Conservation (phyloP, 1,140 invertebrate genomes). For the Drosophila tani region DNA sequence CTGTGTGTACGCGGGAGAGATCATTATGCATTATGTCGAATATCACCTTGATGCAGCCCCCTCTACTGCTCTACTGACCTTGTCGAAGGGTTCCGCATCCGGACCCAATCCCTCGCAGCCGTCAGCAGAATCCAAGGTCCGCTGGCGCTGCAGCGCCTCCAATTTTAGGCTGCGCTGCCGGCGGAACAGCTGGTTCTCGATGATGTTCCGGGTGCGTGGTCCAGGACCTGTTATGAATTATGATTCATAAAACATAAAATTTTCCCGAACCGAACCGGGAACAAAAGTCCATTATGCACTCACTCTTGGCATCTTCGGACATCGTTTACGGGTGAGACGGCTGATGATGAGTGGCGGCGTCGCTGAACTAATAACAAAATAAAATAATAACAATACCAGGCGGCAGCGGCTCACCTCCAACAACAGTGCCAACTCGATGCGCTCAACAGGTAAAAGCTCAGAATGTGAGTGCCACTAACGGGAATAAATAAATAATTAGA, state of each 20-base stretch:
- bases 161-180: slow-evolving; percentile 75
- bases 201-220: slow-evolving; percentile 79
- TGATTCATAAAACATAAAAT: slow-evolving; percentile 5
- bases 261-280: neutral
- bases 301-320: slow-evolving; percentile 77
- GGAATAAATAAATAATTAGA: neutral
- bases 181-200: slow-evolving; percentile 80
- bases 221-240: slow-evolving; percentile 43
- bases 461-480: neutral
- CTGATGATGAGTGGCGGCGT: slow-evolving; percentile 39
- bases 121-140: slow-evolving; percentile 62
- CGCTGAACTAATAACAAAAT: slow-evolving; percentile 69
- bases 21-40: neutral
- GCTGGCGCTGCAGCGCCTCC: slow-evolving; percentile 69
- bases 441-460: neutral
- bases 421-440: neutral
- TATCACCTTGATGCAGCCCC: neutral
- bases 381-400: slow-evolving; percentile 64
- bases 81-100: slow-evolving; percentile 51
- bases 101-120: slow-evolving; percentile 35
- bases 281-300: slow-evolving; percentile 26
- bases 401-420: slow-evolving; percentile 30
- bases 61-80: slow-evolving; percentile 50
- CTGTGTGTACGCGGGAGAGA: slow-evolving; percentile 34
- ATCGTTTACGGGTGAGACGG: slow-evolving; percentile 60